These are phyloP conservation scores for Lithophane socia DNA, from an alignment of 2,888 invertebrate species.

Conservation along the genomic window DNA sequence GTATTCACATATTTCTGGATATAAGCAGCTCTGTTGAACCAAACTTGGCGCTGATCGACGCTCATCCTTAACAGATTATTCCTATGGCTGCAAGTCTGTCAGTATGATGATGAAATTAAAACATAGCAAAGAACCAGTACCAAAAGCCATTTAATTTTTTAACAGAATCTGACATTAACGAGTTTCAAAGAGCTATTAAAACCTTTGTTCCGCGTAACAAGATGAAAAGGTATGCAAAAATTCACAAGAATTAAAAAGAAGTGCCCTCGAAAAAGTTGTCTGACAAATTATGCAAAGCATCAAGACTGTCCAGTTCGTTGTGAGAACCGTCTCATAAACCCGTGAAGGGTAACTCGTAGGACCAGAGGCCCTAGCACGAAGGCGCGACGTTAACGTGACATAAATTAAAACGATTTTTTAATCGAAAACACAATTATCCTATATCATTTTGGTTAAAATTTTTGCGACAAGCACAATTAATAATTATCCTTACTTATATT, in stretches of 20 bases:
- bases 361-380: neutral
- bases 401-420: too few relatives aligned
- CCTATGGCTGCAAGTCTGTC: too few relatives aligned
- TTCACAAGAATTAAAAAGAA: slow-evolving; percentile 13
- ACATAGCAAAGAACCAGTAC: neutral
- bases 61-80: neutral
- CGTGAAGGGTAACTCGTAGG: slow-evolving; percentile 20
- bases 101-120: neutral
- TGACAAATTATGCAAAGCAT: slow-evolving; percentile 39
- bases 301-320: slow-evolving; percentile 22
- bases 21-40: neutral
- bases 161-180: neutral
- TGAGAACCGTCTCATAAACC: slow-evolving; percentile 25
- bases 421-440: neutral
- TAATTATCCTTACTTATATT: neutral
- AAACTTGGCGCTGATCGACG: neutral
- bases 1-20: neutral
- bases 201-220: neutral
- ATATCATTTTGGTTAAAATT: neutral
- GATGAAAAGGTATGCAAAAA: slow-evolving; percentile 16
- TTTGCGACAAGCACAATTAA: neutral
- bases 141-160: too few relatives aligned
- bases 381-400: neutral
- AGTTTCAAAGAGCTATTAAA: neutral
- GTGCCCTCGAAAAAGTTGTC: slow-evolving; percentile 2